phyloP scores from a whole-genome alignment of 2,888 invertebrate genomes.

The Tiphia femorata region DNA sequence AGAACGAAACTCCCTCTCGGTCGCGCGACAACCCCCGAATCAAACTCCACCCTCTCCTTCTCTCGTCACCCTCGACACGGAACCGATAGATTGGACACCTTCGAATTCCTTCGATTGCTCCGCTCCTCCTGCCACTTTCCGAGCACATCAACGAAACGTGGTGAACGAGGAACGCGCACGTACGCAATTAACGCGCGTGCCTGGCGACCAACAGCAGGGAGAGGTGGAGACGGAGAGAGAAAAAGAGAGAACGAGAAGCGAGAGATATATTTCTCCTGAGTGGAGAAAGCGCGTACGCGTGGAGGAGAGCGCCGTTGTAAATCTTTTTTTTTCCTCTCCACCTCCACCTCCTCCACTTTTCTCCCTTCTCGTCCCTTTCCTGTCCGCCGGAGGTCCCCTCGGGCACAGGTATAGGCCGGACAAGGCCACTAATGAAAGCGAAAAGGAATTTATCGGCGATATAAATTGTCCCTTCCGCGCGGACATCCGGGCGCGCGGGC shows the following conservation, averaged over 20 bases:
- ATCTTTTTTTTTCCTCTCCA: constrained; percentile 32
- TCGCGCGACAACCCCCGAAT: too few relatives aligned
- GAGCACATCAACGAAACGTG: neutral
- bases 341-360: constrained; percentile 2
- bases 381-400: neutral
- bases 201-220: neutral
- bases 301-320: constrained; percentile 33
- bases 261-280: too few relatives aligned
- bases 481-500: constrained; percentile 30
- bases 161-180: neutral
- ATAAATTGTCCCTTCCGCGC: constrained; percentile 56
- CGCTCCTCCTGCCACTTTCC: constrained; percentile 6
- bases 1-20: too few relatives aligned
- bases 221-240: neutral
- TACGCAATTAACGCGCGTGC: neutral
- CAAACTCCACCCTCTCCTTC: too few relatives aligned
- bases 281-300: too few relatives aligned
- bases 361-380: constrained; percentile 6
- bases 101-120: too few relatives aligned
- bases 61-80: too few relatives aligned
- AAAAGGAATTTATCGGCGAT: constrained; percentile 63
- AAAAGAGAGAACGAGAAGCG: too few relatives aligned
- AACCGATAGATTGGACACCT: too few relatives aligned
- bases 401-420: constrained; percentile 23
- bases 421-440: constrained; percentile 63